Conservation (phyloP, 2,113 vertebrate species). For the Sinocyclocheilus grahami region DNA sequence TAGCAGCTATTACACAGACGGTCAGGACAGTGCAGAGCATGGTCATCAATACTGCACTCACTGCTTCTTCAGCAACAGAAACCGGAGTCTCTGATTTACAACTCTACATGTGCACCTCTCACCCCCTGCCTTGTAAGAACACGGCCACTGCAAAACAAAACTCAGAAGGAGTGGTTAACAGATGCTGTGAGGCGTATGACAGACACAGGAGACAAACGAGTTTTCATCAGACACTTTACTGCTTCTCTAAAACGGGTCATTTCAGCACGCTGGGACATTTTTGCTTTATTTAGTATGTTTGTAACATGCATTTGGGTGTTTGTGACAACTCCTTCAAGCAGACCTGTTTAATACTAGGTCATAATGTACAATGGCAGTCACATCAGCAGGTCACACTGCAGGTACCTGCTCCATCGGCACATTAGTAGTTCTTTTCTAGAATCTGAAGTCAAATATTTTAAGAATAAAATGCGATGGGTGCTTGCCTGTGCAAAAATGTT, state of each 20-base stretch:
- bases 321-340: conserved; percentile 44
- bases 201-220: conserved; percentile 61
- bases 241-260: conserved; percentile 62
- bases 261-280: conserved; percentile 54
- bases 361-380: conserved; percentile 51
- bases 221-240: conserved; percentile 59
- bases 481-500: neutral
- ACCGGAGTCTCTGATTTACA: conserved; percentile 58
- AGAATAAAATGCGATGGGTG: neutral
- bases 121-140: conserved; percentile 30
- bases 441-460: neutral
- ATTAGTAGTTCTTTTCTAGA: neutral
- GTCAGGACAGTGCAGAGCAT: conserved; percentile 45
- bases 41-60: conserved; percentile 43
- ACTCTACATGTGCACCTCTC: conserved; percentile 17
- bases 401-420: neutral
- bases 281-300: conserved; percentile 46
- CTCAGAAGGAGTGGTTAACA: conserved; percentile 33
- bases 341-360: conserved; percentile 44
- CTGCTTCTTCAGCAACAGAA: conserved; percentile 52
- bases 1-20: conserved; percentile 48
- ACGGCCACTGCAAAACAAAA: conserved; percentile 15
- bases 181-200: conserved; percentile 44
- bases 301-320: conserved; percentile 45
- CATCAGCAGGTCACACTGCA: neutral